A percentile compares a stretch with the other conserved stretches of the same genome.
Conservation (phyloP, 2,888 invertebrate genomes). For the Ferrisia virgata region DNA sequence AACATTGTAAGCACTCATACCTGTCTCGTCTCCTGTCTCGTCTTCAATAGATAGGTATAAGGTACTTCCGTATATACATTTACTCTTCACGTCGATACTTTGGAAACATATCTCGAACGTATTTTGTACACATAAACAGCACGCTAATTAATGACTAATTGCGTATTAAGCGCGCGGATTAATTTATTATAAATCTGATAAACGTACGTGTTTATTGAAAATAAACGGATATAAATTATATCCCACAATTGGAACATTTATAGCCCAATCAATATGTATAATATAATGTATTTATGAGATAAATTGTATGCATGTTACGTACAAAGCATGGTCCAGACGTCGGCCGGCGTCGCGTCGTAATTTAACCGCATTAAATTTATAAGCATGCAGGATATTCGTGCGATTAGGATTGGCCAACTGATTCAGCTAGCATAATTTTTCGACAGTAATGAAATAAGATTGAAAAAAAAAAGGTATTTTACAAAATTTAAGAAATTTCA, state of each 20-base stretch:
- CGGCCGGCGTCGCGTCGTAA: too few species aligned
- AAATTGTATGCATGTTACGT: not conserved
- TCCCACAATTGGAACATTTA: slow-evolving; percentile 25
- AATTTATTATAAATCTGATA: slow-evolving; percentile 28
- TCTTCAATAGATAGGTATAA: not conserved
- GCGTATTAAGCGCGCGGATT: slow-evolving; percentile 23
- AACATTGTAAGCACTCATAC: too few species aligned
- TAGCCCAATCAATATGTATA: not conserved
- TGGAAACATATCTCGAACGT: not conserved
- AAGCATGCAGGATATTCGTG: too few species aligned
- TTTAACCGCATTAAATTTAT: too few species aligned
- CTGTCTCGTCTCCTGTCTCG: not conserved
- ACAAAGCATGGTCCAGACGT: not conserved
- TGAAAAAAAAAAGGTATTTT: too few species aligned
- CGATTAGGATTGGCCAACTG: too few species aligned
- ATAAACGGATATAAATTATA: slow-evolving; percentile 27
- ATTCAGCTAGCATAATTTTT: too few species aligned
- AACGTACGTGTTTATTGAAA: slow-evolving; percentile 25
- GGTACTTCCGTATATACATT: not conserved
- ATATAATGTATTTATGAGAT: too few species aligned
- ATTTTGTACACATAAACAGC: too few species aligned
- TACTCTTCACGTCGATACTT: not conserved
- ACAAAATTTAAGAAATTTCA: too few species aligned
- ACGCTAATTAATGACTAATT: slow-evolving; percentile 31
- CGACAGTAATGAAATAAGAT: too few species aligned